phyloP scores from a whole-genome alignment of 2,888 invertebrate species.

The Eupeodes luniger region DNA sequence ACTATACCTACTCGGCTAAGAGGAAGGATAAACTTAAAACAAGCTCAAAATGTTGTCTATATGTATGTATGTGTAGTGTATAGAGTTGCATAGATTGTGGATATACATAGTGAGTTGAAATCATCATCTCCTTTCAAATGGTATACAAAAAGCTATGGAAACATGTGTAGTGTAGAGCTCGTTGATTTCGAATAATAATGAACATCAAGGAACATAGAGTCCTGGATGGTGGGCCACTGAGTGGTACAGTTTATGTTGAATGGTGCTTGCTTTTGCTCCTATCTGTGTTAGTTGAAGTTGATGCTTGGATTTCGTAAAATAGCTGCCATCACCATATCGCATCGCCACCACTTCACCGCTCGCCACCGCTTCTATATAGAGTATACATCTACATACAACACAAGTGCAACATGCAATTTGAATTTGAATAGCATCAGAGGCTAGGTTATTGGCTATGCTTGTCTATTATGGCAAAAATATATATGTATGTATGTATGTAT shows the following conservation, averaged over 20 bases:
- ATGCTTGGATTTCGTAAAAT: not conserved
- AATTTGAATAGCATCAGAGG: conserved; percentile 49
- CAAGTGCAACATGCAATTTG: conserved; percentile 41
- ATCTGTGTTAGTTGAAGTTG: conserved; percentile 5
- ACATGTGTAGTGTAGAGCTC: conserved; percentile 56
- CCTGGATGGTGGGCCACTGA: conserved; percentile 19
- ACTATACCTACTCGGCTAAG: too few relatives aligned
- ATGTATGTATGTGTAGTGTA: too few relatives aligned
- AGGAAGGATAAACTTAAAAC: not conserved
- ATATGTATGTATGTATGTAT: not conserved
- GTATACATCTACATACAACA: not conserved
- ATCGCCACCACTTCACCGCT: not conserved
- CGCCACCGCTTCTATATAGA: too few relatives aligned
- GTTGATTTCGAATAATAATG: conserved; percentile 67
- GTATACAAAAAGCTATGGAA: conserved; percentile 53
- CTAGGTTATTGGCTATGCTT: conserved; percentile 37
- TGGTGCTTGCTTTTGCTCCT: not conserved
- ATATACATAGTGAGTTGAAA: not conserved
- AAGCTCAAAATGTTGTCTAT: not conserved
- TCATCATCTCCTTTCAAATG: conserved; percentile 27
- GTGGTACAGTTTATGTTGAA: conserved; percentile 45
- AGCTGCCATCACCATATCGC: conserved; percentile 18
- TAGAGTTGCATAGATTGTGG: not conserved
- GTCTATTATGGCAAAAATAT: not conserved
- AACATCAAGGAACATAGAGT: conserved; percentile 41